These are phyloP conservation scores for Ptycholaimellus sp. DNA, from an alignment of 2,888 invertebrate genomes.

Conservation along the genomic window DNA sequence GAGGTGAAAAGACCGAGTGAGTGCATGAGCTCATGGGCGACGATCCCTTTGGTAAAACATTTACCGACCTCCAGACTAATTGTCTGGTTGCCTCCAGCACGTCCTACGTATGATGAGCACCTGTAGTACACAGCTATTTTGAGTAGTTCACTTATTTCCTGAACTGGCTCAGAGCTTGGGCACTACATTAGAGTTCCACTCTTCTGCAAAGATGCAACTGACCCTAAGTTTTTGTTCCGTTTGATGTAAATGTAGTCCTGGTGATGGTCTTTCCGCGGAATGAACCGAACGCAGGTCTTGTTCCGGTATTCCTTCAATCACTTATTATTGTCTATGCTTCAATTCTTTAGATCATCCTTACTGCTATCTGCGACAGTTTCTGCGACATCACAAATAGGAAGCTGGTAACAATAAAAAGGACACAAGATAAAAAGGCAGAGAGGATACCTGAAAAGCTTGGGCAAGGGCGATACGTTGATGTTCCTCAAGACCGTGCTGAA, in stretches of 20 bases:
- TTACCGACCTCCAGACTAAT: constrained; percentile 37
- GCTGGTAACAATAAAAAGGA: too few relatives aligned
- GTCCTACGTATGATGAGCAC: constrained; percentile 52
- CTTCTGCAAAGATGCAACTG: constrained; percentile 3
- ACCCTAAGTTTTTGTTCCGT: constrained; percentile 29
- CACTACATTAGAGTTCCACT: background rate
- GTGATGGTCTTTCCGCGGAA: constrained; percentile 35
- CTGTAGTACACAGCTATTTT: constrained; percentile 20
- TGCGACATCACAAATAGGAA: background rate
- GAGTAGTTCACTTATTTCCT: background rate
- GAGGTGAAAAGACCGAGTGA: too few relatives aligned
- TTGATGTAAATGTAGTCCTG: constrained; percentile 38
- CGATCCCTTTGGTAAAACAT: constrained; percentile 35
- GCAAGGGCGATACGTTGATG: constrained; percentile 3
- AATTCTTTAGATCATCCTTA: too few relatives aligned
- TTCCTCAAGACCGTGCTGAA: constrained; percentile 19
- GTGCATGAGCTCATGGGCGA: constrained; percentile 54
- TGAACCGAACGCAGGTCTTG: constrained; percentile 41
- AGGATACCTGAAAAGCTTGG: constrained; percentile 4
- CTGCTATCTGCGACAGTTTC: too few relatives aligned
- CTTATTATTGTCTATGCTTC: constrained; percentile 23
- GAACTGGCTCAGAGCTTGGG: background rate
- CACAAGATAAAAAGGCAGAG: too few relatives aligned
- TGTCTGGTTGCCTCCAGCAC: constrained; percentile 47
- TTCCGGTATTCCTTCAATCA: constrained; percentile 40